Base-by-base conservation (phyloP, 2,888 invertebrate species). In the Rhagonycha lutea region DNA sequence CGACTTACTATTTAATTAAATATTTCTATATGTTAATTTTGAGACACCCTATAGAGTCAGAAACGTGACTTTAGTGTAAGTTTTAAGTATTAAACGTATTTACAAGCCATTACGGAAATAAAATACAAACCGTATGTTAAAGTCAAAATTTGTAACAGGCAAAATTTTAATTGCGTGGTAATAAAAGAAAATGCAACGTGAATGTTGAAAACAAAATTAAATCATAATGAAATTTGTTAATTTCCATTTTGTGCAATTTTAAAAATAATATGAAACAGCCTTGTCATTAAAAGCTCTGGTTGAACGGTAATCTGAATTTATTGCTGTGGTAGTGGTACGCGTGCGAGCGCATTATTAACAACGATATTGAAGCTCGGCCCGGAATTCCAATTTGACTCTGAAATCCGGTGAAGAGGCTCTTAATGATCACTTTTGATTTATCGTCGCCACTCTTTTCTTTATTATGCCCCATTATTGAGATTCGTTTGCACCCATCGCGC, bases 351-450 rank as follows among this genome's bases (percentile, higher is more conserved):
- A 86, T 85, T 85, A 86, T 85, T 85, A 85, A 85, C 85, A 84
- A 83, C 85, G 83, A 85, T 86, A 86, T 86, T 85, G 86, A 83
- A 85, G 84, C 85, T 81, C 83, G 83, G 83, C 79, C 84, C 79
- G 86, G 87, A 87, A 87, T 87, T 87, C 83, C 86, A 87, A 87
- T 87, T 87, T 87, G 86, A 84, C 86, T 85, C 84, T 80, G 85
- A 86, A 86, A 86, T 86, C 86, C 86, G 85, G 84, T 83, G 81
- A 83, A 79, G 78, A 80, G 83, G 83, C 83, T 83, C 84, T 85
- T 87, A 87, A 87, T 87, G 87, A 86, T 85, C 83, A 83, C 85
- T 86, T 86, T 87, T 87, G 87, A 87, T 87, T 87, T 87, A 87
- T 87, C 83, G 86, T 81, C 84, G 84, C 84, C 85, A 84, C 85